Percentiles rank a stretch among this genome's conserved stretches.
Evolutionary conservation across 2,113 vertebrate species (phyloP).

Genomic region (Zingel zingel): DNA sequence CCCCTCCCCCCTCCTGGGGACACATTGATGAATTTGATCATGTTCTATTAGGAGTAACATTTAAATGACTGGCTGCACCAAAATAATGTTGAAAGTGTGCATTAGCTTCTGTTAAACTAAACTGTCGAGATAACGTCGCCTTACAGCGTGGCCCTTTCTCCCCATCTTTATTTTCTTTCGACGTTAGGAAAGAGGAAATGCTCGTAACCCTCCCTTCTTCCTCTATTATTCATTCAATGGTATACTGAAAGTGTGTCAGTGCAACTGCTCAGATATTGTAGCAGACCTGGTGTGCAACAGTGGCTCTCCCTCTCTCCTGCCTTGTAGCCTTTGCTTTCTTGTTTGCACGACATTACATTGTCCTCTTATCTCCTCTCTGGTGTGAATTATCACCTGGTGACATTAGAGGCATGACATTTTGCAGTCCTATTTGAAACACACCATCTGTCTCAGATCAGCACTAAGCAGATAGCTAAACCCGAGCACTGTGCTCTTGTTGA

Average conservation of each 20-base stretch:
- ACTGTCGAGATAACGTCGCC: not conserved
- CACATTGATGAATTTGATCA: constrained; percentile 37
- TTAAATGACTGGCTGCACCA: constrained; percentile 10
- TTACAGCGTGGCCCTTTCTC: not conserved
- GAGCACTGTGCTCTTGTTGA: not conserved
- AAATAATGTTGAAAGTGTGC: constrained; percentile 14
- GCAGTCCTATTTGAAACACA: not conserved
- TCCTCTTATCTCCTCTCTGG: constrained; percentile 21
- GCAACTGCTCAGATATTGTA: constrained; percentile 36
- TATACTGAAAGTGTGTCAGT: constrained; percentile 66
- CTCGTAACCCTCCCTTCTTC: constrained; percentile 51
- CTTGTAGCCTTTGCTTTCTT: constrained; percentile 18
- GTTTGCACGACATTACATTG: not conserved
- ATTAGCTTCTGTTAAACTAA: constrained; percentile 3
- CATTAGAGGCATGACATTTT: constrained; percentile 37
- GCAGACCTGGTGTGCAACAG: constrained; percentile 7
- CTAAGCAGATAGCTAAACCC: constrained; percentile 1
- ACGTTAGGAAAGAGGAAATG: constrained; percentile 45
- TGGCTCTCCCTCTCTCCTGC: not conserved
- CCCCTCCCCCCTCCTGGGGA: not conserved
- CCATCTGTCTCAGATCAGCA: constrained; percentile 30
- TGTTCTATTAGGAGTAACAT: constrained; percentile 5
- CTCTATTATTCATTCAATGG: constrained; percentile 74
- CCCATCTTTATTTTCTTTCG: constrained; percentile 16
- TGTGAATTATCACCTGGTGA: constrained; percentile 17